Base-by-base conservation (phyloP, 1,140 invertebrate species). In the Drosophila setifemur region DNA sequence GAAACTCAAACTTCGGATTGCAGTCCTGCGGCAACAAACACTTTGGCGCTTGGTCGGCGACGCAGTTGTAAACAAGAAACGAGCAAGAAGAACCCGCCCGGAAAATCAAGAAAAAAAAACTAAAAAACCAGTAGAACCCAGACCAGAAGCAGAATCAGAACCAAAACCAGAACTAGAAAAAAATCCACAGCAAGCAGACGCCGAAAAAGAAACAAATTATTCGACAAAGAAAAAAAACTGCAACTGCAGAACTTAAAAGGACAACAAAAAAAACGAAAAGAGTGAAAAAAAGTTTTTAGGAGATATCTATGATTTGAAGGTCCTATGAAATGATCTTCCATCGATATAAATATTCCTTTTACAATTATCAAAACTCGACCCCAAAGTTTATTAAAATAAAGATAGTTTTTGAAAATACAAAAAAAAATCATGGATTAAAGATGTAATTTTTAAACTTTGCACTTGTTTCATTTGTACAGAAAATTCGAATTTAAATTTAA, bases 21-120 rank as follows among this genome's bases (percentile, higher is more conserved):
- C 67, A 52, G 73, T 82, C 67, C 78, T 83, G 73, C 78, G 78
- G 73, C 69, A 77, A 76, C 78, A 78, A 82, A 83, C 78, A 78
- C 73, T 82, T 82, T 83, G 83, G 73, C 78, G 63, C 79, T 83
- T 78, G 70, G 79, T 55, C 79, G 70, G 60, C 74, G 74, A 60
- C 79, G 74, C 70, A 74, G 58, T 85, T 85, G 79, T 85, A 83
- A 83, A 83, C 79, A 83, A 79, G 63, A 63, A 64, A 33, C 63
- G 73, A 44, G 18, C 40, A 50, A 14, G 45, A 33, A 45, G 26
- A 26, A 70, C 33, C 35, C 21, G 33, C 44, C 11, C 9, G 11
- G 16, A 33, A 16, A 31, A 42, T 33, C 31, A 11, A 29, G 35
- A 12, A 12, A 8, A 26, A 44, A 31, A 7, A 16, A 2, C 1